Evolutionary conservation across 1,140 invertebrate species (phyloP).

Genomic region (Ylistrum balloti): DNA sequence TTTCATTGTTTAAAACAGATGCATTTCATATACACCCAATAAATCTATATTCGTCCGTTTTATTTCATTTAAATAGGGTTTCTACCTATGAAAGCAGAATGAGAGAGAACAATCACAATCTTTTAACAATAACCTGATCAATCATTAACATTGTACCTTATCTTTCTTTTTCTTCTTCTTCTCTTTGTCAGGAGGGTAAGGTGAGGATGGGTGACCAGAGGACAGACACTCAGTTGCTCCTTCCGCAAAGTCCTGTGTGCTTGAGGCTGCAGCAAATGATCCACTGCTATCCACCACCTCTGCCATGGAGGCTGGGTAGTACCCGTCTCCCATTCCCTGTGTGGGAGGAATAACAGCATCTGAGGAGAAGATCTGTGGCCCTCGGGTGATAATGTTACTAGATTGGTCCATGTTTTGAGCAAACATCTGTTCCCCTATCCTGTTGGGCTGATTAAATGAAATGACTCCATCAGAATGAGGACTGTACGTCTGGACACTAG

Average conservation of each 20-base stretch:
- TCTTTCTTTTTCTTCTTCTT: conserved; percentile 78
- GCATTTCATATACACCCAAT: too few relatives aligned
- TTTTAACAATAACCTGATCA: too few relatives aligned
- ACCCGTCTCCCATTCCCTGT: conserved; percentile 1
- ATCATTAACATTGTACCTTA: too few relatives aligned
- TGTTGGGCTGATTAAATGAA: not conserved
- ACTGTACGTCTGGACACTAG: not conserved
- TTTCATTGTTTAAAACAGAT: too few relatives aligned
- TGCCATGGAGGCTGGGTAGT: not conserved
- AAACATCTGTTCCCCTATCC: not conserved
- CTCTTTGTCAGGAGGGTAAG: conserved; percentile 51
- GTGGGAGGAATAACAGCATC: not conserved
- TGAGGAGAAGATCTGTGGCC: conserved; percentile 10
- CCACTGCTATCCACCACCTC: conserved; percentile 1
- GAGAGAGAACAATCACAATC: too few relatives aligned
- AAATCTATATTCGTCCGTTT: too few relatives aligned
- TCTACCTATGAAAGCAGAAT: too few relatives aligned
- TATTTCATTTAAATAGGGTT: too few relatives aligned
- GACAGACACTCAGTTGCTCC: not conserved
- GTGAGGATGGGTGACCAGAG: not conserved
- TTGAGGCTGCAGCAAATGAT: conserved; percentile 1
- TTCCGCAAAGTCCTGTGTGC: conserved; percentile 13
- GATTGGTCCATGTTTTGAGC: not conserved
- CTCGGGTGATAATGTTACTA: not conserved
- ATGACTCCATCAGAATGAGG: not conserved